Evolutionary conservation across 1,140 invertebrate species (phyloP).

Genomic region (Cyclina sinensis): DNA sequence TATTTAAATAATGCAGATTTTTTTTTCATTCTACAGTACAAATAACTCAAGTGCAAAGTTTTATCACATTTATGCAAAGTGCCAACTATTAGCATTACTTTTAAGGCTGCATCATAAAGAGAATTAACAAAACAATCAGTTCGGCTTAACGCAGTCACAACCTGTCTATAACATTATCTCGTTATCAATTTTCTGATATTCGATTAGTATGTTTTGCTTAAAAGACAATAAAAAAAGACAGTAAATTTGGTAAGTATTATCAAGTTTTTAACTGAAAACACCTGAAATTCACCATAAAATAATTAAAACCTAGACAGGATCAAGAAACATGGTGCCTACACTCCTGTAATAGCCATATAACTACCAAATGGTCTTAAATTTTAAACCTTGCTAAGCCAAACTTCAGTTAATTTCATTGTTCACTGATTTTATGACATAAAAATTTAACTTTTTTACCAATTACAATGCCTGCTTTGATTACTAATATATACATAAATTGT

Average conservation of each 20-base stretch:
- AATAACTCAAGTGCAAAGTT: too few relatives aligned
- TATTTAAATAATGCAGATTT: too few relatives aligned
- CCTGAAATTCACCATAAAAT: not conserved
- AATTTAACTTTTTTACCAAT: constrained; percentile 10
- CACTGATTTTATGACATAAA: not conserved
- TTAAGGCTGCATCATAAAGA: too few relatives aligned
- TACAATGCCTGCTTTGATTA: constrained; percentile 9
- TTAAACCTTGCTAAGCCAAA: not conserved
- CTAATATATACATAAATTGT: not conserved
- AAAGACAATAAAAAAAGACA: not conserved
- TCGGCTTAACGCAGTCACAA: too few relatives aligned
- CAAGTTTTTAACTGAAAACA: not conserved
- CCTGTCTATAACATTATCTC: not conserved
- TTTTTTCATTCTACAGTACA: too few relatives aligned
- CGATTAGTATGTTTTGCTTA: not conserved
- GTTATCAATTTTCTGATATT: not conserved
- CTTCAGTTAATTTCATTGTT: not conserved
- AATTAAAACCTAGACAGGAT: not conserved
- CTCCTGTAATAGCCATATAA: not conserved
- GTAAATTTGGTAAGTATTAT: not conserved
- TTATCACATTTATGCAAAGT: too few relatives aligned
- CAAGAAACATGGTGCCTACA: not conserved
- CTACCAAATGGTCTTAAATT: not conserved
- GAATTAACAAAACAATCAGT: too few relatives aligned
- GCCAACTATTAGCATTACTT: too few relatives aligned